A percentile compares a stretch with the other conserved stretches of the same genome.
phyloP scores from a whole-genome alignment of 2,888 invertebrate species.

The Diadegma fenestrale region DNA sequence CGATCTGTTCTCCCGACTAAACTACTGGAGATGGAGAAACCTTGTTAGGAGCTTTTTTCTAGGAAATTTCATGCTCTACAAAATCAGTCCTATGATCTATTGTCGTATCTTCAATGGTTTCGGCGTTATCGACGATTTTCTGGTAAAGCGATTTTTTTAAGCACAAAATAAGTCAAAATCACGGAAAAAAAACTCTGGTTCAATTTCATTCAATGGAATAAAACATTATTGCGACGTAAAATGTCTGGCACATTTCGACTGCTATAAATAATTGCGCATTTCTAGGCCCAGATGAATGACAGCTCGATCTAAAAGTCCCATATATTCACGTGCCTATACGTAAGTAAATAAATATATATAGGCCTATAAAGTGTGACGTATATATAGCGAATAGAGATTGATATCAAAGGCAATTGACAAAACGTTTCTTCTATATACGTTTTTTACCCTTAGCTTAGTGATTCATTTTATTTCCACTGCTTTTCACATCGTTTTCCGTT shows the following conservation, averaged over 20 bases:
- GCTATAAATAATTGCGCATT: neutral
- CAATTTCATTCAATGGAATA: neutral
- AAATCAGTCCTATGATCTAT: neutral
- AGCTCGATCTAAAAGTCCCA: neutral
- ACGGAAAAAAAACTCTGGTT: neutral
- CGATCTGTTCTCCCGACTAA: neutral
- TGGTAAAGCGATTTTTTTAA: neutral
- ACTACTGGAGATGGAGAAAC: neutral
- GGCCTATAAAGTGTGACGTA: neutral
- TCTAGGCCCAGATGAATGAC: neutral
- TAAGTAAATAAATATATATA: neutral
- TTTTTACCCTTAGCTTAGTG: conserved; percentile 11
- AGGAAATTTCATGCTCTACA: neutral
- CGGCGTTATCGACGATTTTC: neutral
- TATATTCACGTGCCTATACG: neutral
- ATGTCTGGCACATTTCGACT: neutral
- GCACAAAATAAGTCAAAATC: neutral
- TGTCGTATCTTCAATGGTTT: neutral
- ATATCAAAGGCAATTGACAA: conserved; percentile 41
- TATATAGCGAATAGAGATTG: conserved; percentile 6
- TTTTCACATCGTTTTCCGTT: conserved; percentile 9
- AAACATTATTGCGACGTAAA: neutral
- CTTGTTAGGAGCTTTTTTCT: neutral
- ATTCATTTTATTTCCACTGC: conserved; percentile 37
- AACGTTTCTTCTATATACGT: conserved; percentile 10